Evolutionary conservation across 1,140 invertebrate genomes (phyloP).

Genomic region (Meteorus sp.): DNA sequence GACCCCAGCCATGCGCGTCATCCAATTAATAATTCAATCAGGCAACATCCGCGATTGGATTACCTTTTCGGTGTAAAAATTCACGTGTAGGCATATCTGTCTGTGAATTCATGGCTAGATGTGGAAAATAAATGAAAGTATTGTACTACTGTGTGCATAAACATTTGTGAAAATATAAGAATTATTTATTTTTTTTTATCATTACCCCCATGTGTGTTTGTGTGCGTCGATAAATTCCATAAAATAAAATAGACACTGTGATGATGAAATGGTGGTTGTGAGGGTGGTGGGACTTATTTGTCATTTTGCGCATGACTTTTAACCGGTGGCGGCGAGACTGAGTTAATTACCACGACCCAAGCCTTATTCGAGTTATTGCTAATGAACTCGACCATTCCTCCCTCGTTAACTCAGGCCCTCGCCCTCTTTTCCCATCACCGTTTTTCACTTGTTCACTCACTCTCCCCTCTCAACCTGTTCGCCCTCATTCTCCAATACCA

Average conservation of each 20-base stretch:
- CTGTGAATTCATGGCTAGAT: neutral
- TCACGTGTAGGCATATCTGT: neutral
- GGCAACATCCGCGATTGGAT: conserved; percentile 52
- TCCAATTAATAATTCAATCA: conserved; percentile 60
- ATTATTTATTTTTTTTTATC: too few species aligned
- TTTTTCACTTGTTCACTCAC: conserved; percentile 17
- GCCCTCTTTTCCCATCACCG: conserved; percentile 13
- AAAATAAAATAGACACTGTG: too few species aligned
- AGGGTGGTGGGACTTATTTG: neutral
- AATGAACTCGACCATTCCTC: conserved; percentile 37
- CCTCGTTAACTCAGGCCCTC: conserved; percentile 27
- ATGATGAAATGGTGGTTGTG: too few species aligned
- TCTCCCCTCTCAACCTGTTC: conserved; percentile 2
- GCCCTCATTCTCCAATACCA: neutral
- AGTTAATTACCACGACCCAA: conserved; percentile 44
- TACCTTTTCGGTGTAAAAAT: conserved; percentile 44
- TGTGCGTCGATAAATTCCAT: too few species aligned
- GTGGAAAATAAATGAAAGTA: too few species aligned
- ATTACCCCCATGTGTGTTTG: too few species aligned
- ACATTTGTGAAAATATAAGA: too few species aligned
- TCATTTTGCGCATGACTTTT: conserved; percentile 5
- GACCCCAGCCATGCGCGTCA: conserved; percentile 49
- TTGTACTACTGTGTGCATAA: too few species aligned
- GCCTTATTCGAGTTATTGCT: conserved; percentile 34
- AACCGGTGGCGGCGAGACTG: conserved; percentile 29